Conservation (phyloP, 1,140 invertebrate species). For the Camponotus pennsylvanicus region DNA sequence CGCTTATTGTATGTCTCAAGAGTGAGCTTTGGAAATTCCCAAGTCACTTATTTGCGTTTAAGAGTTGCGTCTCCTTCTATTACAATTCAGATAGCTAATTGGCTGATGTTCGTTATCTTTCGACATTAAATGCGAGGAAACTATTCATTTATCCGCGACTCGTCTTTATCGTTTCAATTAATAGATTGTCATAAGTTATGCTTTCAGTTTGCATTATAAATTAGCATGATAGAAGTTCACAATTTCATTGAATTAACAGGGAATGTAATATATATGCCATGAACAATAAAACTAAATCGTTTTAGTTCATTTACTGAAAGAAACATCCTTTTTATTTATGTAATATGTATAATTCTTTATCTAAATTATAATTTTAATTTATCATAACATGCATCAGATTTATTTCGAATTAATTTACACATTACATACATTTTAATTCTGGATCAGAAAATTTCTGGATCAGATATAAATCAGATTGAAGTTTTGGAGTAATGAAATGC, state of each 20-base stretch:
- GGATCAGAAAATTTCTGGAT: neutral
- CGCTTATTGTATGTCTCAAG: neutral
- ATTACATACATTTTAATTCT: neutral
- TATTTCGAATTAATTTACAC: neutral
- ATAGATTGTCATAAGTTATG: neutral
- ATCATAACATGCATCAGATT: neutral
- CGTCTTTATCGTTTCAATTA: slow-evolving; percentile 30
- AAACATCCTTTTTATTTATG: neutral
- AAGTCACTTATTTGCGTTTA: slow-evolving; percentile 71
- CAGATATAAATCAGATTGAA: neutral
- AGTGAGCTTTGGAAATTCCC: slow-evolving; percentile 46
- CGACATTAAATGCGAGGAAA: slow-evolving; percentile 43
- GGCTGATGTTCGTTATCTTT: slow-evolving; percentile 8
- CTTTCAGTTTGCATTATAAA: slow-evolving; percentile 1
- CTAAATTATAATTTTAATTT: slow-evolving; percentile 3
- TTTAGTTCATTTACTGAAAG: neutral
- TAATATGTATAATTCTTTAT: neutral
- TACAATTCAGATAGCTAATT: slow-evolving; percentile 65
- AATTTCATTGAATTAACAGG: neutral
- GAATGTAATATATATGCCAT: neutral
- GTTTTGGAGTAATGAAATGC: slow-evolving; percentile 33
- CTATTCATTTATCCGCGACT: neutral
- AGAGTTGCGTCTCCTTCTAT: slow-evolving; percentile 47
- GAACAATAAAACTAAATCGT: neutral
- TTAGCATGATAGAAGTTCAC: neutral